Conservation (phyloP, 2,113 vertebrate species). For the Anser brachyrhynchus region DNA sequence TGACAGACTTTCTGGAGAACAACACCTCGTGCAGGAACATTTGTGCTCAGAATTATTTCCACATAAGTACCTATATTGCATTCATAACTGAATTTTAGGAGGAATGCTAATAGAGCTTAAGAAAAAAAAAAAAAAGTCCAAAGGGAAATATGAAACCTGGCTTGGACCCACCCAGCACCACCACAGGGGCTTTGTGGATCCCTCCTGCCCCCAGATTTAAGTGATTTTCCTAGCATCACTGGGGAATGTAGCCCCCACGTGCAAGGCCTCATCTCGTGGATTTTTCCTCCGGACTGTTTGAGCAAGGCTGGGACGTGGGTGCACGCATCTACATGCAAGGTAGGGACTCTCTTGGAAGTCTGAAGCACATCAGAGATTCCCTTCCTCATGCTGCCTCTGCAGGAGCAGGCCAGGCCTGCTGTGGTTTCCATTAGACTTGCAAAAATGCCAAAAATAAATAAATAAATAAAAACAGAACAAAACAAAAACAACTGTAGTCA, state of each 20-base stretch:
- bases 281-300: accelerated
- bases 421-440: neutral
- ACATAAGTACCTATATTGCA: neutral
- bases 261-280: neutral
- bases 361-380: neutral
- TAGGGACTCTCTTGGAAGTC: neutral
- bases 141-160: neutral
- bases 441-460: neutral
- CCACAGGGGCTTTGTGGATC: neutral
- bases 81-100: neutral
- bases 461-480: too few relatives aligned
- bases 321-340: neutral
- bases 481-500: neutral
- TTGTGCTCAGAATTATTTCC: conserved; percentile 13
- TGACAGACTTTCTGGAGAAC: conserved; percentile 10
- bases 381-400: neutral
- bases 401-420: neutral
- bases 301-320: accelerated
- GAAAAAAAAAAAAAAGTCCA: neutral
- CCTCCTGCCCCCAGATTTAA: neutral
- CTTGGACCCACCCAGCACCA: neutral
- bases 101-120: neutral
- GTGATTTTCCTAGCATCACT: neutral
- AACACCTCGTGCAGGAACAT: neutral
- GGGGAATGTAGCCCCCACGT: neutral